Evolutionary conservation across 2,888 invertebrate genomes (phyloP), one percentile per base, ranked within the genome.

Genomic region (Exephanes ischioxanthus): DNA sequence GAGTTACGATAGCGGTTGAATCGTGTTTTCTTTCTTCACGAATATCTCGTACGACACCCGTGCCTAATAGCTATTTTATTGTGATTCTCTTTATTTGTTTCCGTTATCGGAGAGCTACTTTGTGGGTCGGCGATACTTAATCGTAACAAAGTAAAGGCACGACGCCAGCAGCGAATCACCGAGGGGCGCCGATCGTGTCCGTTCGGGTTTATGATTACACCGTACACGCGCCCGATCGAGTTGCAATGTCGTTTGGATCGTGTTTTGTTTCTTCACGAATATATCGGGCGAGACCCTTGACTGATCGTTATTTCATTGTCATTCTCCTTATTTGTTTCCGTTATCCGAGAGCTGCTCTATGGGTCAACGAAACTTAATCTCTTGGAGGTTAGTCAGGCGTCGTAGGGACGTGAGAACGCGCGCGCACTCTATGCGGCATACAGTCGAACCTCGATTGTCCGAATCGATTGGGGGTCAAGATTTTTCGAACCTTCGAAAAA

Each of bases 71-170:
- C 26, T 30, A 30, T 30, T 30, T 30, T 30, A 11, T 55, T 55
- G 55, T 22, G 3, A 11, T 26, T 11, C 19, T 30, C 3, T 53
- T 53, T 22, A 4, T 58, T 58, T 22, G 26, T 22, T 58, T 58
- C 26, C 58, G 58, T 26, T 58, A 58, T 58, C 58, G 3, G 58
- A 26, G 22, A 45, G 45, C 45, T 45, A 45, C 45, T 45, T 3
- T 14, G 45, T 45, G 45, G 45, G 14, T 45, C 45, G 14, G 45
- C 14, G 45, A 3, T 0, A 14, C 45, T 45, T 14, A 14, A 14
- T 37, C 37, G 26, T 37, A n/a, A 83, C 73, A 75, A 75, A 68
- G 81, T 85, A 77, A 3, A 19, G 16, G 16, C 30, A 61, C 30
- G 9, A 11, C 11, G 30, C 61, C 16, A 9, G 61, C 61, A 22